Conservation (phyloP, 2,888 invertebrate species). For the Pteria penguin region DNA sequence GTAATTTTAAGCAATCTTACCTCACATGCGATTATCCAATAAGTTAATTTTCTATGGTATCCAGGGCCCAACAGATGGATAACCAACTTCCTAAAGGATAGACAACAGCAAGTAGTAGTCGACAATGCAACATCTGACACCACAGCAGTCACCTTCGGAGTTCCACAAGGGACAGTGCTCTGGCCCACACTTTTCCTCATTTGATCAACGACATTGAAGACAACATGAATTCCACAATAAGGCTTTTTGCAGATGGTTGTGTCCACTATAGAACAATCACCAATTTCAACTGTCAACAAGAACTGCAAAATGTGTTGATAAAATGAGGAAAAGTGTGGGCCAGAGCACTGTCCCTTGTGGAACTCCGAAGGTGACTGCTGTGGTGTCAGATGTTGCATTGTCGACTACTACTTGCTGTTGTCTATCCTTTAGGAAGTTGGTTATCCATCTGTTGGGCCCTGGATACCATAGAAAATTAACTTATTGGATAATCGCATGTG, state of each 20-base stretch:
- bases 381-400: too few species aligned
- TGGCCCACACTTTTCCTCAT: conserved; percentile 14
- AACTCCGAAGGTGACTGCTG: too few species aligned
- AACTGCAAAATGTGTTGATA: too few species aligned
- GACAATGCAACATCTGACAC: not conserved
- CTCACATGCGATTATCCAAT: not conserved
- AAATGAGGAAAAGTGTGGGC: too few species aligned
- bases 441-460: too few species aligned
- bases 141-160: conserved; percentile 2
- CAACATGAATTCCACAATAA: conserved; percentile 3
- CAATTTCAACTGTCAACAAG: not conserved
- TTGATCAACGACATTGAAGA: not conserved
- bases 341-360: too few species aligned
- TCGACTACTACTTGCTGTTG: too few species aligned
- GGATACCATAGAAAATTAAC: too few species aligned
- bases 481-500: too few species aligned
- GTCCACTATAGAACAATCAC: not conserved
- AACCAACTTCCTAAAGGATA: not conserved
- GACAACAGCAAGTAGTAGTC: not conserved
- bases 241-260: conserved; percentile 10
- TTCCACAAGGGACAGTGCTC: conserved; percentile 10
- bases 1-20: too few species aligned
- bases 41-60: conserved; percentile 4
- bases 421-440: too few species aligned
- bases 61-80: not conserved